Evolutionary conservation across 2,113 vertebrate species (phyloP), one percentile per base, ranked within the genome.

Genomic region (Tiliqua scincoides): DNA sequence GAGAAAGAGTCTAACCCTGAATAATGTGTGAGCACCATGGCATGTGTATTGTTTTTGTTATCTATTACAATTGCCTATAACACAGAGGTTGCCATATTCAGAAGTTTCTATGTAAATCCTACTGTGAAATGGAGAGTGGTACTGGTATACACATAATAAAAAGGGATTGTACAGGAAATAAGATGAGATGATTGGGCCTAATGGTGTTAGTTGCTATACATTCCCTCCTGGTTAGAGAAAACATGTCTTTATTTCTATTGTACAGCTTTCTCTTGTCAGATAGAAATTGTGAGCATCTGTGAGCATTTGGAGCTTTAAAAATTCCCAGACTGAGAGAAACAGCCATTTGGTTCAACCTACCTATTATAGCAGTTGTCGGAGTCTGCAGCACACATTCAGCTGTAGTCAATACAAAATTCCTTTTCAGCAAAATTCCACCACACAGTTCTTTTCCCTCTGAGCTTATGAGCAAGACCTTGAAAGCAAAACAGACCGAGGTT

Each of bases 341-440:
- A 3, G 0, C 17, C 1, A n/a, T 77, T 74, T n/a, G 20, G 23
- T 54, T 48, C 43, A 54, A 95, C 94, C 74, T 94, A 99, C 98
- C 96, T 8, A 92, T 6, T 8, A 89, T 63, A 40, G 96, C 91
- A 2, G 75, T 92, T 32, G 94, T 54, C 6, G 84, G 75, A 35
- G 96, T 89, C 17, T 88, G 71, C 25, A 93, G 88, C 3, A 96
- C 96, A 25, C 98, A 99, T 32, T 86, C 87, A 3, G 98, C 98
- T 1, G 97, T 93, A 0, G 98, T 98, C 86, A 99, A 71, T 40
- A 98, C 85, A 0, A 97, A 96, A 18, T 91, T 95, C 2, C 88
- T 94, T 52, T 95, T 97, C 9, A 99, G 86, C 37, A 98, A 87
- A 52, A 96, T 98, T 1, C 98, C 98, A 2, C 95, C 94, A 63